Base-by-base conservation (phyloP, 2,888 invertebrate genomes). In the Zeuzera pyrina region DNA sequence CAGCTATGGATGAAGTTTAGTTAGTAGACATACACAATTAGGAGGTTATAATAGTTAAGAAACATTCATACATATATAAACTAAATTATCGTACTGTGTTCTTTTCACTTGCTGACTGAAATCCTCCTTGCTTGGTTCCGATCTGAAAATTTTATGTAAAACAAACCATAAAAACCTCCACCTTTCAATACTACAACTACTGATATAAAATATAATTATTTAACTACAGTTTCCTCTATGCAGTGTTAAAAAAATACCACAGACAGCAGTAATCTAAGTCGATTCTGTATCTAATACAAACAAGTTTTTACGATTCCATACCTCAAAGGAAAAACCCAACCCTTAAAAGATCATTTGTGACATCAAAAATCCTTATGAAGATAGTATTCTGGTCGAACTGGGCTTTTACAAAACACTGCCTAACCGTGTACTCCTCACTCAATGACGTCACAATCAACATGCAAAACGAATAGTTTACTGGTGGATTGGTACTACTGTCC, bases 91-190 rank as follows among this genome's bases (percentile, higher is more conserved):
- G 63, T 84, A 84, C 84, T 84, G 84, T 52, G 84, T 81, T 47
- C 84, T 49, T 69, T 84, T 84, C 48, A 84, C 84, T 71, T 83
- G 84, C 16, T 67, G 62, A 45, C 63, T 68, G 67, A 84, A 84
- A 58, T 84, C 83, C 55, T 83, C 83, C 50, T 66, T 72, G 38
- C 56, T 59, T 44, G 71, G 69, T 42, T 76, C 81, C 22, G 71
- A 78, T 63, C 84, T 84, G 84, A 67, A 84, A 78, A 39, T 21
- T 45, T 42, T 44, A 32, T 49, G 45, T 45, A 39, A 43, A 47
- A 39, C 33, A 31, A 37, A 41, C 24, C 26, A 36, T 33, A 31
- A n/a, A 11, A 16, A 16, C 15, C n/a, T 11, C n/a, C 7, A 21
- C 8, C 8, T 2, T 7, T 29, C 30, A 33, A 14, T 10, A 5